Evolutionary conservation across 2,888 invertebrate genomes (phyloP).

Genomic region (Ichneumon xanthorius): DNA sequence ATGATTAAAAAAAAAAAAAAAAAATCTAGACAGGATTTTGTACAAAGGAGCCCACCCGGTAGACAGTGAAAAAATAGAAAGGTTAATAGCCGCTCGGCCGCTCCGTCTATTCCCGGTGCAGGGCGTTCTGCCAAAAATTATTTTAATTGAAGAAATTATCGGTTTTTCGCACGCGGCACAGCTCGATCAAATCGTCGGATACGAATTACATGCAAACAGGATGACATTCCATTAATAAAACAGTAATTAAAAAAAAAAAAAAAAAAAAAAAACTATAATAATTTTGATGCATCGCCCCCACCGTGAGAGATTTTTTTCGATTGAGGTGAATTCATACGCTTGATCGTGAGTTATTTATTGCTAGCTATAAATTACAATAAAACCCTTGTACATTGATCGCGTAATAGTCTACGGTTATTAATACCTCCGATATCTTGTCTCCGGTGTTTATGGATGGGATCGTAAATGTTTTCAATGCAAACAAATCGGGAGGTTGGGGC

Average conservation of each 20-base stretch:
- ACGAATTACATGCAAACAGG: neutral
- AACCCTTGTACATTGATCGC: neutral
- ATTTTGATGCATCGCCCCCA: neutral
- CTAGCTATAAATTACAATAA: neutral
- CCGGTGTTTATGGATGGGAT: constrained; percentile 50
- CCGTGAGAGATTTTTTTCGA: neutral
- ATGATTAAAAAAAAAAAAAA: neutral
- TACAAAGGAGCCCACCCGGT: constrained; percentile 53
- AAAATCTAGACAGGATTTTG: constrained; percentile 12
- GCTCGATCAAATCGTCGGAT: neutral
- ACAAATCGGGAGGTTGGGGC: constrained; percentile 27
- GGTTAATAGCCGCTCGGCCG: constrained; percentile 82
- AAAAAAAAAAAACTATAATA: neutral
- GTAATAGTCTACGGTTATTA: neutral
- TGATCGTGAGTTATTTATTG: neutral
- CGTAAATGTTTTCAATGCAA: constrained; percentile 57
- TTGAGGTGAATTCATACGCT: neutral
- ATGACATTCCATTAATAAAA: neutral
- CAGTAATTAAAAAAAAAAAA: neutral
- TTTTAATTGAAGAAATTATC: constrained; percentile 82
- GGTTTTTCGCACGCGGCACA: constrained; percentile 67
- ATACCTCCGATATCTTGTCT: constrained; percentile 42
- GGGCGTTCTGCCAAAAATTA: constrained; percentile 82
- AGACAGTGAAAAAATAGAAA: constrained; percentile 76
- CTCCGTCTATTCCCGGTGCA: constrained; percentile 80